These are phyloP conservation scores for Peromyscus aztecus DNA, from an alignment of 2,797 vertebrate genomes.

Conservation along the genomic window DNA sequence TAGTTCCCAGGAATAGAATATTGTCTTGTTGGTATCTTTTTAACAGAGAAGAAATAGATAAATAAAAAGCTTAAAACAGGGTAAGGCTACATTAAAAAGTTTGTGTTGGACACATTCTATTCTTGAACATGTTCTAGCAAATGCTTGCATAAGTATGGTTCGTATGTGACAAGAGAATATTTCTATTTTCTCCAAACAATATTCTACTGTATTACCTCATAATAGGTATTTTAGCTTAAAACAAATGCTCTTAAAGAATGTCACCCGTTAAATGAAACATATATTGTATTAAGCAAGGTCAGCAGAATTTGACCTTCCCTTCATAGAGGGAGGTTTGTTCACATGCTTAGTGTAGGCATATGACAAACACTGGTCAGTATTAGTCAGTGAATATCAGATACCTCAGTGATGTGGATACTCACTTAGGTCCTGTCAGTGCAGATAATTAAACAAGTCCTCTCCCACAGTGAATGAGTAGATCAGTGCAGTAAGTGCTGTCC, in stretches of 20 bases:
- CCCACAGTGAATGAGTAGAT: background rate
- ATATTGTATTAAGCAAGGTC: background rate
- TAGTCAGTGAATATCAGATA: background rate
- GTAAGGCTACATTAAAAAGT: background rate
- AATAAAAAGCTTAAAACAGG: background rate
- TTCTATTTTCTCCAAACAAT: slow-evolving; percentile 45
- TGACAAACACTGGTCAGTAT: background rate
- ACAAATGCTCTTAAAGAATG: background rate
- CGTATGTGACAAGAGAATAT: background rate
- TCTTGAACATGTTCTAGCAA: background rate
- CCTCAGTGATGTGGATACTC: background rate
- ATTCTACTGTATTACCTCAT: background rate
- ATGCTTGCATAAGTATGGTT: background rate
- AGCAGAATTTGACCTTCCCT: background rate
- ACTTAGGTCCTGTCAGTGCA: background rate
- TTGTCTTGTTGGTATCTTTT: background rate
- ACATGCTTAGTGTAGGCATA: background rate
- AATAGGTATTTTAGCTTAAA: slow-evolving; percentile 55
- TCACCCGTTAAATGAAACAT: slow-evolving; percentile 28
- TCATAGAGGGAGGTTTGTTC: background rate
- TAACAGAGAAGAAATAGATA: slow-evolving; percentile 26
- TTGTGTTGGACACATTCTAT: background rate
- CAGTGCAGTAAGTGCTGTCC: background rate
- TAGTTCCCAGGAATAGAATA: background rate
- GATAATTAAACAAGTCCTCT: slow-evolving; percentile 3